phyloP scores from a whole-genome alignment of 2,113 vertebrate species.

The Crotophaga sulcirostris region DNA sequence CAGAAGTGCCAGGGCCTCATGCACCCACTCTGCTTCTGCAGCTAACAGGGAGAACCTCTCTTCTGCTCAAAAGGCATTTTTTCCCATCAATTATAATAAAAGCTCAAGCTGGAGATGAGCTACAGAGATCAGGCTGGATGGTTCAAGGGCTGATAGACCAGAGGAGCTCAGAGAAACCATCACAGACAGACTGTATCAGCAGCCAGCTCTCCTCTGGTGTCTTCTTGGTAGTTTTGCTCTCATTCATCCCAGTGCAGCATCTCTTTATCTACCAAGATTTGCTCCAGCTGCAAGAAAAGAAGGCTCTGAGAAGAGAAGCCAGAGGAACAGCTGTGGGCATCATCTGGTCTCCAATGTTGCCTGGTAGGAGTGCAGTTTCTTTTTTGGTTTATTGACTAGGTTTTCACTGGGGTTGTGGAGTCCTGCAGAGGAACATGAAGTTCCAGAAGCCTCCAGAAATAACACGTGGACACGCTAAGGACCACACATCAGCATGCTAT shows the following conservation, averaged over 20 bases:
- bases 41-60: not conserved
- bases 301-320: not conserved
- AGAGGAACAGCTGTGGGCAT: not conserved
- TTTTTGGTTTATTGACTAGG: not conserved
- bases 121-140: not conserved
- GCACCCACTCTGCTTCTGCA: rapidly evolving
- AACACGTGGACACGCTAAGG: not conserved
- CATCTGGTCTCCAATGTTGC: not conserved
- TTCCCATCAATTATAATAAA: not conserved
- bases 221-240: not conserved
- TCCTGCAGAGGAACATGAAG: not conserved
- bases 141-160: not conserved
- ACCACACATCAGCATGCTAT: not conserved
- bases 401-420: not conserved
- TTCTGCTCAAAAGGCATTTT: not conserved
- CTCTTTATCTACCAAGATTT: not conserved
- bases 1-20: not conserved
- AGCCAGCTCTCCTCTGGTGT: not conserved
- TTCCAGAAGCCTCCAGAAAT: not conserved
- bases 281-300: not conserved
- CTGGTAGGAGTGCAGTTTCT: not conserved
- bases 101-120: not conserved
- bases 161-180: not conserved
- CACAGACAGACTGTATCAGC: not conserved
- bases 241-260: not conserved